Conservation (phyloP, 2,888 invertebrate genomes). For the Amaurobius ferox region DNA sequence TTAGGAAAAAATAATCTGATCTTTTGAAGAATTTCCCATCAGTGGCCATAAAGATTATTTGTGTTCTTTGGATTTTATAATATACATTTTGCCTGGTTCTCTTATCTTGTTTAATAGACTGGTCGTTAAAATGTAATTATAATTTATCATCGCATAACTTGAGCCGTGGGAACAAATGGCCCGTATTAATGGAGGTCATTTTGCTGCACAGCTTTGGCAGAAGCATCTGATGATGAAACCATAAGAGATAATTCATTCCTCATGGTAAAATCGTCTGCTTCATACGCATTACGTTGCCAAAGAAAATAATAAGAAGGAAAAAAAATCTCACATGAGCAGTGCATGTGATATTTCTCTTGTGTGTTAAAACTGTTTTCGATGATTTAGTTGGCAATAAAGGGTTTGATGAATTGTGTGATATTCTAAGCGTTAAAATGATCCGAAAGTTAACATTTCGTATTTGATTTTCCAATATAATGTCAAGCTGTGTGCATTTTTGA, state of each 20-base stretch:
- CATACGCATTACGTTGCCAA: background rate
- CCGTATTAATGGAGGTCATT: background rate
- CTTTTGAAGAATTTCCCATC: background rate
- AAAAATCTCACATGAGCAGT: background rate
- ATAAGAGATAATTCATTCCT: conserved; percentile 6
- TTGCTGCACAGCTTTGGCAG: conserved; percentile 5
- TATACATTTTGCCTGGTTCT: background rate
- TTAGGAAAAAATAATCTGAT: no score
- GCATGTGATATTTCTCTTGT: background rate
- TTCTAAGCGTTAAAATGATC: background rate
- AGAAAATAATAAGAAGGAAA: background rate
- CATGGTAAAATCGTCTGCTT: background rate
- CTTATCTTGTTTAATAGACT: conserved; percentile 14
- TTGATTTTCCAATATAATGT: background rate
- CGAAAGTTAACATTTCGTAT: background rate
- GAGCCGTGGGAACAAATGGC: conserved; percentile 13
- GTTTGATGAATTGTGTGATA: conserved; percentile 2
- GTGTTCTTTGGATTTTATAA: background rate
- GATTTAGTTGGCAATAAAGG: conserved; percentile 10
- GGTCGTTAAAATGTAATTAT: conserved; percentile 18
- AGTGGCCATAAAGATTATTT: conserved; percentile 10
- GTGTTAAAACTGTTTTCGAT: background rate
- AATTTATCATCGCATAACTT: conserved; percentile 14
- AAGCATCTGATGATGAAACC: conserved; percentile 5
- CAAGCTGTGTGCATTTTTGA: background rate